These are phyloP conservation scores for Cromileptes altivelis DNA, from an alignment of 2,113 vertebrate genomes.

Conservation along the genomic window DNA sequence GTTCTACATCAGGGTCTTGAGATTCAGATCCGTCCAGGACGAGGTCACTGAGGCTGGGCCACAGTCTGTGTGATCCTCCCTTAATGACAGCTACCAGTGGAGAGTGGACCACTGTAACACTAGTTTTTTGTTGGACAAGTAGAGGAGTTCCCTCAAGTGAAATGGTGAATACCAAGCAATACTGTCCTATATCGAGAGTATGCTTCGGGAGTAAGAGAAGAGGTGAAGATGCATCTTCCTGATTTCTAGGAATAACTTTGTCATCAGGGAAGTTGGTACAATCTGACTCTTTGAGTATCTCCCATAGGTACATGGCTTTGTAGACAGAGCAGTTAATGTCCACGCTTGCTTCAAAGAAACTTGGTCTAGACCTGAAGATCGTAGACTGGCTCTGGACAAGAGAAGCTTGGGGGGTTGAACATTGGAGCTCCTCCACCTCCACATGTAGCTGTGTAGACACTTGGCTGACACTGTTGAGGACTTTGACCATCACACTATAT, in stretches of 20 bases:
- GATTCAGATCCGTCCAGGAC: constrained; percentile 83
- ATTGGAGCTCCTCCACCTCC: constrained; percentile 73
- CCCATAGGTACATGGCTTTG: constrained; percentile 83
- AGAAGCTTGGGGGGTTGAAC: constrained; percentile 69
- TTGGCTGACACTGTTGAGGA: constrained; percentile 81
- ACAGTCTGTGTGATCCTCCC: constrained; percentile 82
- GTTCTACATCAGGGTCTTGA: constrained; percentile 80
- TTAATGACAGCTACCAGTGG: constrained; percentile 80
- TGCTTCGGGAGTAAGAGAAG: constrained; percentile 79
- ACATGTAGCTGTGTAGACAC: constrained; percentile 58
- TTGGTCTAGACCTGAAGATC: constrained; percentile 75
- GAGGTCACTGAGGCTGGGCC: constrained; percentile 78
- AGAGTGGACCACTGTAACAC: constrained; percentile 78
- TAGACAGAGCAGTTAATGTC: constrained; percentile 82
- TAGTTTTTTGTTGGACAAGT: constrained; percentile 37
- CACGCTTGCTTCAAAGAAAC: constrained; percentile 83
- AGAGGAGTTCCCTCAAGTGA: constrained; percentile 81
- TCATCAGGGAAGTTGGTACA: constrained; percentile 40
- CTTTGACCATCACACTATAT: constrained; percentile 73
- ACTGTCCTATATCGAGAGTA: constrained; percentile 73
- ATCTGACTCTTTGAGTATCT: constrained; percentile 63
- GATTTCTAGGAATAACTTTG: constrained; percentile 45
- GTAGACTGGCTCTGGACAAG: constrained; percentile 69
- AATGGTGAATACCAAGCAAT: constrained; percentile 83
- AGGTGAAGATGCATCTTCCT: constrained; percentile 61